A percentile compares a stretch with the other conserved stretches of the same genome.
These are phyloP conservation scores for Chlorops oryzae DNA, from an alignment of 1,140 invertebrate species.

Conservation along the genomic window DNA sequence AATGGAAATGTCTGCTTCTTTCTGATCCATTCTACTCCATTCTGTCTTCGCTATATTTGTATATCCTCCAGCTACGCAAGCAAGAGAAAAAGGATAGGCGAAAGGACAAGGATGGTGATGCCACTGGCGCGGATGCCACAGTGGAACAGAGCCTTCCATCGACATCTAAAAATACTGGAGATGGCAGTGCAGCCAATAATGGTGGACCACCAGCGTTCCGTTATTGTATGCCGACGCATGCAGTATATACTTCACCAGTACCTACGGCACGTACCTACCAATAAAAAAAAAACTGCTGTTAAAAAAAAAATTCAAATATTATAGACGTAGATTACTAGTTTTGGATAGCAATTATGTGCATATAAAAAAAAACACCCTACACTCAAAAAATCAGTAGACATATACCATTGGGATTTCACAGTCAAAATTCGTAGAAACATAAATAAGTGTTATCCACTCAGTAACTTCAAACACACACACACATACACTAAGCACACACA, in stretches of 20 bases:
- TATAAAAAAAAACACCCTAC: too few species aligned
- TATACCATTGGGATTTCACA: too few species aligned
- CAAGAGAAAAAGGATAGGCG: slow-evolving; percentile 34
- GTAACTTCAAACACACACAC: too few species aligned
- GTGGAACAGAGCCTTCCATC: neutral
- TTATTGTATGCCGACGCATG: slow-evolving; percentile 55
- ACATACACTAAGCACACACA: too few species aligned
- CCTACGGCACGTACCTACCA: slow-evolving; percentile 53
- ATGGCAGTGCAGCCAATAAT: slow-evolving; percentile 15
- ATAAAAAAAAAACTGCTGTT: too few species aligned
- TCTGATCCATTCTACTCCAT: neutral
- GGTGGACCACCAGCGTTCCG: slow-evolving; percentile 47
- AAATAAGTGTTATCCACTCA: too few species aligned
- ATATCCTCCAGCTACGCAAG: slow-evolving; percentile 38
- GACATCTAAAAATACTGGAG: slow-evolving; percentile 38
- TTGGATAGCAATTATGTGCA: too few species aligned
- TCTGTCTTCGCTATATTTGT: too few species aligned
- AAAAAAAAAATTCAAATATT: too few species aligned
- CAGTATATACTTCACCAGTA: slow-evolving; percentile 53
- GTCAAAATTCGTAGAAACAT: too few species aligned
- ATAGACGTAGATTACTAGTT: too few species aligned
- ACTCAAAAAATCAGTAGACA: too few species aligned
- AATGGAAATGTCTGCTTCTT: neutral
- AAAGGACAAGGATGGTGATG: slow-evolving; percentile 21
- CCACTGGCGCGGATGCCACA: slow-evolving; percentile 2